Conservation (phyloP, 2,113 vertebrate genomes). For the Lonchura striata region DNA sequence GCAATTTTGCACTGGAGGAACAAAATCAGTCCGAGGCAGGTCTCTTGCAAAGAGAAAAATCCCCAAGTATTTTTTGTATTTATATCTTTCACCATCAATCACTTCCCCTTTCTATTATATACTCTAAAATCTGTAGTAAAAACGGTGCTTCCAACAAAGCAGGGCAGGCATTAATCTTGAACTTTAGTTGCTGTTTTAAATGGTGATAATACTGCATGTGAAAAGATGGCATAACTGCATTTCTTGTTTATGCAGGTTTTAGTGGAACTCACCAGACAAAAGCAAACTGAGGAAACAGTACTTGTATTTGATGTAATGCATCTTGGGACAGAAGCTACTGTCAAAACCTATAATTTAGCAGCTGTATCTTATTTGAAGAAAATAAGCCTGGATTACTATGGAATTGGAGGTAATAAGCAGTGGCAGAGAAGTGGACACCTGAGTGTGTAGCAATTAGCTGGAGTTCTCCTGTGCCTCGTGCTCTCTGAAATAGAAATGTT, state of each 20-base stretch:
- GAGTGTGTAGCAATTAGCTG: neutral
- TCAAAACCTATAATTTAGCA: conserved; percentile 81
- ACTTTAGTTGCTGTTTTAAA: neutral
- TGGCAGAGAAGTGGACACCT: neutral
- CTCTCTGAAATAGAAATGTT: neutral
- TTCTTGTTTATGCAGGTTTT: conserved; percentile 79
- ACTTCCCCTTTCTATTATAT: neutral
- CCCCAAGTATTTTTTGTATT: neutral
- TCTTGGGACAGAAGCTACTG: conserved; percentile 86
- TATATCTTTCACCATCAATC: neutral
- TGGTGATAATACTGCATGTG: neutral
- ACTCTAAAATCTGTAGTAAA: neutral
- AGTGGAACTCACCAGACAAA: conserved; percentile 86
- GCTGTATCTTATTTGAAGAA: conserved; percentile 84
- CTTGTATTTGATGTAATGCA: conserved; percentile 83
- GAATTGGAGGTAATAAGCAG: conserved; percentile 75
- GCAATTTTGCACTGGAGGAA: neutral
- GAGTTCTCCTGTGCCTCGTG: neutral
- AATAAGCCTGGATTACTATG: conserved; percentile 86
- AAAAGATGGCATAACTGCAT: neutral
- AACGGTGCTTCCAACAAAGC: neutral
- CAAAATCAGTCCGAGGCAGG: neutral
- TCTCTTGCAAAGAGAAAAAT: neutral
- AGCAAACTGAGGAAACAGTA: conserved; percentile 79
- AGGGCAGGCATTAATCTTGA: neutral